Conservation (phyloP, 2,888 invertebrate species). For the Cryptocephalus moraei region DNA sequence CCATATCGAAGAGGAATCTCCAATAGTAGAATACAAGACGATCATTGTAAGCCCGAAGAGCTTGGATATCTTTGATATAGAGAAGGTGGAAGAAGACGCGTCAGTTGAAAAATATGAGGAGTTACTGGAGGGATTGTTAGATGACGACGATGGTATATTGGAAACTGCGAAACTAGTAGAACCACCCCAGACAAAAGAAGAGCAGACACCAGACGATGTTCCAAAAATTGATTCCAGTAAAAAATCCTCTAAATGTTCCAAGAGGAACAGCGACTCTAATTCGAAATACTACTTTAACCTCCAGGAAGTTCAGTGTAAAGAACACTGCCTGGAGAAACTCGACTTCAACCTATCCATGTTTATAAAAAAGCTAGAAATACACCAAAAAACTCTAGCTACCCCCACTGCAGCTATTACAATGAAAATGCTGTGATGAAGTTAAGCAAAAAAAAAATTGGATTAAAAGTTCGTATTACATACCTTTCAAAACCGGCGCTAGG, state of each 20-base stretch:
- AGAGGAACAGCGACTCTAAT: conserved; percentile 4
- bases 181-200: conserved; percentile 1
- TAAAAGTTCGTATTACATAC: too few relatives aligned
- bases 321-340: conserved; percentile 34
- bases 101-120: conserved; percentile 20
- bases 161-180: conserved; percentile 3
- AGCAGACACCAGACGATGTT: conserved; percentile 4
- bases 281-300: conserved; percentile 1
- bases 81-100: conserved; percentile 25
- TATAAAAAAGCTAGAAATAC: conserved; percentile 28
- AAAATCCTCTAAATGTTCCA: conserved; percentile 3
- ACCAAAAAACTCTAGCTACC: conserved; percentile 29
- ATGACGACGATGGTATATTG: conserved; percentile 3
- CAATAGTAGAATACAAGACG: conserved; percentile 17
- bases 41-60: conserved; percentile 7
- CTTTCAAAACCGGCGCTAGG: conserved; percentile 65
- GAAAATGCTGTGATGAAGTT: conserved; percentile 37
- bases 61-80: conserved; percentile 19
- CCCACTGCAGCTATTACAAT: conserved; percentile 29
- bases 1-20: conserved; percentile 13
- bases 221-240: conserved; percentile 3
- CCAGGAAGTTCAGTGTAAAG: conserved; percentile 28
- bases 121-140: conserved; percentile 16
- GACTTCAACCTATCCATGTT: conserved; percentile 29
- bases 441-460: conserved; percentile 26